These are phyloP conservation scores for Petrocephalus sullivani DNA, from an alignment of 2,797 vertebrate genomes.

Conservation along the genomic window DNA sequence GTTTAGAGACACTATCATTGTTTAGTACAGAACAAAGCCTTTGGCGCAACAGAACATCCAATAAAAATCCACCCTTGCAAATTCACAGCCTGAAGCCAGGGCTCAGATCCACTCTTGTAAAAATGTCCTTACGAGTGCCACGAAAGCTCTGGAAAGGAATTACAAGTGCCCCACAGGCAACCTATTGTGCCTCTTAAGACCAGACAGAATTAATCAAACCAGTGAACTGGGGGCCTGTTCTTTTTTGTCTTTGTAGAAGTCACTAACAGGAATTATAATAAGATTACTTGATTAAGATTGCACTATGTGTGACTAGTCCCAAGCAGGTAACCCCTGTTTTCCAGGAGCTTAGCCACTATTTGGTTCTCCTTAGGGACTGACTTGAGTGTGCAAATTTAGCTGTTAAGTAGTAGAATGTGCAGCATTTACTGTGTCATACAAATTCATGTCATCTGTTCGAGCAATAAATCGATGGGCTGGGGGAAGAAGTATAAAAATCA, in stretches of 20 bases:
- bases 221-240: conserved; percentile 62
- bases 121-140: conserved; percentile 64
- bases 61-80: conserved; percentile 53
- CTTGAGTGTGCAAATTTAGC: conserved; percentile 56
- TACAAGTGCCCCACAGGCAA: conserved; percentile 73
- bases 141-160: conserved; percentile 60
- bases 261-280: conserved; percentile 61
- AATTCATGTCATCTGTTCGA: conserved; percentile 66
- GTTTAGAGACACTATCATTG: neutral
- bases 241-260: conserved; percentile 52
- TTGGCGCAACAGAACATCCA: neutral
- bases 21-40: neutral
- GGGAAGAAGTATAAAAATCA: conserved; percentile 71
- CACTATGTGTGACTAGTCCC: neutral
- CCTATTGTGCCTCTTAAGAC: conserved; percentile 68
- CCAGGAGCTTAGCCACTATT: conserved; percentile 28
- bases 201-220: conserved; percentile 67
- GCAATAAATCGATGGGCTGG: conserved; percentile 59
- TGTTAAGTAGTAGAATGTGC: conserved; percentile 42
- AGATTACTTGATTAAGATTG: conserved; percentile 60
- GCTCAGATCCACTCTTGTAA: conserved; percentile 64
- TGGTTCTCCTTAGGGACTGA: conserved; percentile 55
- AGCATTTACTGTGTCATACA: conserved; percentile 57
- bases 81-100: conserved; percentile 74
- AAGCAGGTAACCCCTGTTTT: neutral